Evolutionary conservation across 2,888 invertebrate genomes (phyloP).

Genomic region (Rosalia funebris): DNA sequence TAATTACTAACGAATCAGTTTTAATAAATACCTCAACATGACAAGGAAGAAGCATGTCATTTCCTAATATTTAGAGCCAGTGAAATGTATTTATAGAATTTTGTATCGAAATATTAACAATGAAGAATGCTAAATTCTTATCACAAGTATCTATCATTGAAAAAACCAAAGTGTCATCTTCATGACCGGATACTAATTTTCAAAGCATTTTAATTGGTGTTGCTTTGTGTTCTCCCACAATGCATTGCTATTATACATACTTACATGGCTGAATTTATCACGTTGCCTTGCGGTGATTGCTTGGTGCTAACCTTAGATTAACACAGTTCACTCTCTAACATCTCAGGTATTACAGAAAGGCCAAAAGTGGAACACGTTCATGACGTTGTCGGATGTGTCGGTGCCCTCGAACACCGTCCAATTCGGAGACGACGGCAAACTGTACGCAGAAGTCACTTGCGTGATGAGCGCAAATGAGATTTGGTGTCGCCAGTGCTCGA

Average conservation of each 20-base stretch:
- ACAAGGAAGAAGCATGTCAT: too few relatives aligned
- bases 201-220: background rate
- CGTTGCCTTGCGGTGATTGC: constrained; percentile 39
- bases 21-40: too few relatives aligned
- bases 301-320: constrained; percentile 37
- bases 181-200: background rate
- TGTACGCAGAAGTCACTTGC: constrained; percentile 63
- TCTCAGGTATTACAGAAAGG: constrained; percentile 61
- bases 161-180: background rate
- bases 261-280: constrained; percentile 16
- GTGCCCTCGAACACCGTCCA: constrained; percentile 59
- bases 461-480: constrained; percentile 64
- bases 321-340: constrained; percentile 37
- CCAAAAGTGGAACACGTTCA: constrained; percentile 34
- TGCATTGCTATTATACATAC: constrained; percentile 2
- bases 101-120: too few relatives aligned
- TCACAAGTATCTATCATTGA: too few relatives aligned
- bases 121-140: too few relatives aligned
- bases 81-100: too few relatives aligned
- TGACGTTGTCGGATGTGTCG: constrained; percentile 52
- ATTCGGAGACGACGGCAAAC: constrained; percentile 59
- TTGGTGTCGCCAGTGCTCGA: constrained; percentile 66
- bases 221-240: background rate
- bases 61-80: too few relatives aligned
- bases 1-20: too few relatives aligned